Conservation (phyloP, 2,888 invertebrate genomes). For the Stomorhina lunata region DNA sequence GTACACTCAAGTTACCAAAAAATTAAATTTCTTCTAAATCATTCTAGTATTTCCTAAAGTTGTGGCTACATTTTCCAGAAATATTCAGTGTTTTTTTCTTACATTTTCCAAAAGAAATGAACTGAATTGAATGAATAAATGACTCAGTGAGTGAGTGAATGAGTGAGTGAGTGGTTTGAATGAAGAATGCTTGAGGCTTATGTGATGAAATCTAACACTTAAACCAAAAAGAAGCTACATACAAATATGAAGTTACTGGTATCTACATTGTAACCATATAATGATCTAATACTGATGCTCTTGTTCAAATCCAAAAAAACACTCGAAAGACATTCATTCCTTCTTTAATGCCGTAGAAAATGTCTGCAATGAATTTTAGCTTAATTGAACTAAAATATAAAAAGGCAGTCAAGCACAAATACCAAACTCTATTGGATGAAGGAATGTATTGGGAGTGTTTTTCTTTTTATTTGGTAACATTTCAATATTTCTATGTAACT, state of each 20-base stretch:
- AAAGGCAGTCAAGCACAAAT: constrained; percentile 56
- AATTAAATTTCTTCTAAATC: neutral
- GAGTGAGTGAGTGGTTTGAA: constrained; percentile 44
- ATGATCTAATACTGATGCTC: constrained; percentile 13
- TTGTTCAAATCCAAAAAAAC: constrained; percentile 12
- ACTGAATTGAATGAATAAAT: constrained; percentile 49
- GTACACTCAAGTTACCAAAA: too few species aligned
- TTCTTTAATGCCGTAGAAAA: constrained; percentile 27
- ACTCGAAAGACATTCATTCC: constrained; percentile 21
- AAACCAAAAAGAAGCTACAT: constrained; percentile 21
- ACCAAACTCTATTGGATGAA: constrained; percentile 31
- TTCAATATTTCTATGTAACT: constrained; percentile 11
- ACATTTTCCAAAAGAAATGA: constrained; percentile 38
- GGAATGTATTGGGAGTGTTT: constrained; percentile 2
- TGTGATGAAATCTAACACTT: constrained; percentile 62
- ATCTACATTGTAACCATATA: too few species aligned
- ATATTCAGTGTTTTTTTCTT: constrained; percentile 31
- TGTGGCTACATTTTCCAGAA: constrained; percentile 5
- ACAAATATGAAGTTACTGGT: too few species aligned
- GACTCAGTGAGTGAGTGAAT: neutral
- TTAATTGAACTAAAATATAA: constrained; percentile 61
- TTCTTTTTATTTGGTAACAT: too few species aligned
- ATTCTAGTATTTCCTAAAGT: neutral
- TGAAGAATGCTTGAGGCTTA: constrained; percentile 51
- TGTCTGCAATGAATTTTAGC: constrained; percentile 57